These are phyloP conservation scores for Chymomyza amoena DNA, from an alignment of 2,888 invertebrate genomes.

Conservation along the genomic window DNA sequence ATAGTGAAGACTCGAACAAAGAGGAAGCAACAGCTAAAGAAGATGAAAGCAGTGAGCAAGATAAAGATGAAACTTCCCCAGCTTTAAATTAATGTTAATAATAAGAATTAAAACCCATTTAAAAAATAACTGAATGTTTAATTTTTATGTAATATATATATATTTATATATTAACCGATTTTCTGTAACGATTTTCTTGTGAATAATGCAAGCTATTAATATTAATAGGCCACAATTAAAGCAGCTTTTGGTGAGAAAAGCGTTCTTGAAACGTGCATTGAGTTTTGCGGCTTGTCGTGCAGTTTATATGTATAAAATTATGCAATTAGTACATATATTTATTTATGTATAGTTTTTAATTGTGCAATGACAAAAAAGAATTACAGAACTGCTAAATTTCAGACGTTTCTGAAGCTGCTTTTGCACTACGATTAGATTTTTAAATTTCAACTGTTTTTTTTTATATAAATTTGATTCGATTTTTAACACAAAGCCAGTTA, in stretches of 20 bases:
- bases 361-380: neutral
- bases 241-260: constrained; percentile 66
- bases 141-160: constrained; percentile 31
- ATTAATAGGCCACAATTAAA: constrained; percentile 53
- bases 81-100: too few species aligned
- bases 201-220: constrained; percentile 20
- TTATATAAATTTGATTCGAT: too few species aligned
- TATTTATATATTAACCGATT: constrained; percentile 49
- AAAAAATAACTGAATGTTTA: constrained; percentile 46
- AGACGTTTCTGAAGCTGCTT: too few species aligned
- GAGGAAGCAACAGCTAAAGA: too few species aligned
- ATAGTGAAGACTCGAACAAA: neutral
- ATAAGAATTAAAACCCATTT: too few species aligned
- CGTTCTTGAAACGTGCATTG: constrained; percentile 39
- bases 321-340: neutral
- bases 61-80: neutral
- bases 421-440: too few species aligned
- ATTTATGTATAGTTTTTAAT: neutral
- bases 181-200: constrained; percentile 33
- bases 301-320: constrained; percentile 10
- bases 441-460: neutral
- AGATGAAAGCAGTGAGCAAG: neutral
- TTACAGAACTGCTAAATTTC: neutral
- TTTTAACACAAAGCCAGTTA: too few species aligned
- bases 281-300: constrained; percentile 24